These are phyloP conservation scores for Lagenorhynchus albirostris DNA, from an alignment of 2,113 vertebrate species.

Conservation along the genomic window DNA sequence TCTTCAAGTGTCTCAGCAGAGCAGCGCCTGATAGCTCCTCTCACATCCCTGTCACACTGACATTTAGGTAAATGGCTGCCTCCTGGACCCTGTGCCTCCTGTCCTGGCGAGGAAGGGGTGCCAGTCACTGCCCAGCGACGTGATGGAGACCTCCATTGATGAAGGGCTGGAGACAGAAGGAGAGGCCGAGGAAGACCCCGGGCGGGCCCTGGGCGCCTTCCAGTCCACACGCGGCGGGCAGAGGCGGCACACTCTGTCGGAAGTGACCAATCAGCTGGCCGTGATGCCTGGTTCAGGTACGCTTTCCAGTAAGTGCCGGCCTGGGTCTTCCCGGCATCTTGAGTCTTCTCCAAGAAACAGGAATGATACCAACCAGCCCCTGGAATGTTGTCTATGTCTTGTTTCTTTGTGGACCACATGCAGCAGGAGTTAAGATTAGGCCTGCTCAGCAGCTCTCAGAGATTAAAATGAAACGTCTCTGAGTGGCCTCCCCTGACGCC, in stretches of 20 bases:
- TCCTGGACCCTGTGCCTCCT: constrained; percentile 94
- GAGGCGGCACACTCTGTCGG: constrained; percentile 94
- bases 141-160: constrained; percentile 98
- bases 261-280: constrained; percentile 93
- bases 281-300: constrained; percentile 87
- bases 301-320: accelerated
- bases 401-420: not conserved
- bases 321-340: not conserved
- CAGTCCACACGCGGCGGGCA: constrained; percentile 92
- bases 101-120: constrained; percentile 90
- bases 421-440: not conserved
- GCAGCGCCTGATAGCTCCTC: not conserved
- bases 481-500: not conserved
- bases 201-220: constrained; percentile 88
- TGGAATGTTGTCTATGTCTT: not conserved
- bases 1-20: not conserved
- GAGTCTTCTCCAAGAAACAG: not conserved
- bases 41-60: not conserved
- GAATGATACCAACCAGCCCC: not conserved
- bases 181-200: constrained; percentile 91
- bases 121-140: constrained; percentile 92
- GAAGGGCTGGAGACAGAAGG: constrained; percentile 96
- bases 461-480: not conserved
- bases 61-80: constrained; percentile 92
- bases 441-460: not conserved